phyloP scores from a whole-genome alignment of 2,113 vertebrate species.

The Notothenia rossii region DNA sequence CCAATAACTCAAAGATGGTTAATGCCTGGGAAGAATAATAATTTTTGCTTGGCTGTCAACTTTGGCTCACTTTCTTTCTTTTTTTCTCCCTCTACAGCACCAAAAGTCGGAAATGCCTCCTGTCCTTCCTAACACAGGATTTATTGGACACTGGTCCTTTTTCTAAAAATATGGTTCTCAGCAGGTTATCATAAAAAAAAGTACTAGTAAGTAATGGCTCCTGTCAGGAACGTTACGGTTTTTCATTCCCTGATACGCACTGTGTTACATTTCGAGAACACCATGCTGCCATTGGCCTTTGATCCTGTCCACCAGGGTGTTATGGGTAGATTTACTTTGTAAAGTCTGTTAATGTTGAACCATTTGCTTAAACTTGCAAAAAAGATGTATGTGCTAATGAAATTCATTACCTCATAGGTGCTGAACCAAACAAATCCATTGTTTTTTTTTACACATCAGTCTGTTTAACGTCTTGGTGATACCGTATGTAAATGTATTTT shows the following conservation, averaged over 20 bases:
- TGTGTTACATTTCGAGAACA: constrained; percentile 49
- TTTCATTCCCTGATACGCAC: constrained; percentile 49
- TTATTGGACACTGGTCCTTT: constrained; percentile 64
- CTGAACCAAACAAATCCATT: too few relatives aligned
- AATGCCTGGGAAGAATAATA: constrained; percentile 11
- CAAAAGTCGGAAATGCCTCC: constrained; percentile 59
- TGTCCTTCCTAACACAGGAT: constrained; percentile 55
- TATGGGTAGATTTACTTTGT: constrained; percentile 12
- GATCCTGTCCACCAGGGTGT: constrained; percentile 34
- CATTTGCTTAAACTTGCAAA: background rate
- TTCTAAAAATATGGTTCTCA: constrained; percentile 64
- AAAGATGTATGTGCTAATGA: background rate
- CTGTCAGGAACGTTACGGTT: constrained; percentile 48
- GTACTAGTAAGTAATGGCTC: constrained; percentile 51
- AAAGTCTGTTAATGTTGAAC: background rate
- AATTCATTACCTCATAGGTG: too few relatives aligned
- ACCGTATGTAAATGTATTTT: background rate
- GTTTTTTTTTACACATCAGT: too few relatives aligned
- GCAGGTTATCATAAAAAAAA: constrained; percentile 62
- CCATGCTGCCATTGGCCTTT: constrained; percentile 39
- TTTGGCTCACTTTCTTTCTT: background rate
- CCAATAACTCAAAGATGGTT: constrained; percentile 20
- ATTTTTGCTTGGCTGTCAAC: constrained; percentile 45
- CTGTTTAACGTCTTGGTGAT: background rate
- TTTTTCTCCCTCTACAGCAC: constrained; percentile 18